Conservation (phyloP, 2,797 vertebrate genomes). For the Myotis vivesi region DNA sequence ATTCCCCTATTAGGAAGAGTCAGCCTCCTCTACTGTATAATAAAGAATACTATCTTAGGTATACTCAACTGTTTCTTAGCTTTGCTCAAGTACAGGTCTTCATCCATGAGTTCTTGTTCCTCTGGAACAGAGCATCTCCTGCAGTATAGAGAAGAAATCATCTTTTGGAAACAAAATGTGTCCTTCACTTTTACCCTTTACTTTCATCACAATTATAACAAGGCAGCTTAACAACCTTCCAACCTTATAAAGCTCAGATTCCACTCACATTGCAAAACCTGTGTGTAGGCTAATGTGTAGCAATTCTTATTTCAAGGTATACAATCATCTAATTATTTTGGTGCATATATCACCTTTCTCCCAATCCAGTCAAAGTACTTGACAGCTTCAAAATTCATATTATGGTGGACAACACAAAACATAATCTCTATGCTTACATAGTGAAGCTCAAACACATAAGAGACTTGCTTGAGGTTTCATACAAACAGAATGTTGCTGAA, state of each 20-base stretch:
- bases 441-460: background rate
- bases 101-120: constrained; percentile 85
- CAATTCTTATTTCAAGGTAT: constrained; percentile 1
- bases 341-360: background rate
- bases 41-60: background rate
- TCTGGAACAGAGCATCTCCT: constrained; percentile 88
- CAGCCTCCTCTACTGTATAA: background rate
- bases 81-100: constrained; percentile 86
- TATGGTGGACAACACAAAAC: background rate
- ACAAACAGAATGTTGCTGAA: background rate
- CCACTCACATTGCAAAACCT: background rate
- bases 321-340: background rate
- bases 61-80: constrained; percentile 86
- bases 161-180: constrained; percentile 33
- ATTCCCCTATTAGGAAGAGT: background rate
- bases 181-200: background rate
- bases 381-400: background rate
- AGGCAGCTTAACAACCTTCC: background rate
- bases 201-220: constrained; percentile 10
- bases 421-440: background rate
- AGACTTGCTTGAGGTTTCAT: background rate
- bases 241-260: background rate
- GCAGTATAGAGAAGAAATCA: constrained; percentile 59
- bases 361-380: background rate
- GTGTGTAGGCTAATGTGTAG: background rate